Evolutionary conservation across 2,113 vertebrate genomes (phyloP), one percentile per base, ranked within the genome.

Genomic region (Sterna hirundo): DNA sequence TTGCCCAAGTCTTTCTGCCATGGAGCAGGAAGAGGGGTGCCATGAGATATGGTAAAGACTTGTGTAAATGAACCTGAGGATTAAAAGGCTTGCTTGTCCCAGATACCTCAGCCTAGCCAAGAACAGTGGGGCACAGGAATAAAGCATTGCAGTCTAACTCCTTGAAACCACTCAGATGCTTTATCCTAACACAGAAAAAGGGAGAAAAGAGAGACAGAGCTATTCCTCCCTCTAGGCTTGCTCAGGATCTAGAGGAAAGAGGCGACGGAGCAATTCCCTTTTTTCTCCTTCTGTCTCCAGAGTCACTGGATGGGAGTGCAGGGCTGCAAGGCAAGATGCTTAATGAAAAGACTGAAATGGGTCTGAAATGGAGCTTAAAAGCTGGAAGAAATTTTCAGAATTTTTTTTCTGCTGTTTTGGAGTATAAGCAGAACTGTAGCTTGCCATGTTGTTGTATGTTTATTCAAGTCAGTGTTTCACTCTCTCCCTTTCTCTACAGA

Each of bases 361-460:
- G 15, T 55, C 40, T 74, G 42, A 79, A 91, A 55, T 15, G 7
- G n/a, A 62, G 7, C 26, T 47, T 32, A 42, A 85, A 85, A 6
- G 10, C 10, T 32, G 13, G 47, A 60, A 69, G 44, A 88, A 65
- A 40, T 62, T 64, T 9, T 23, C 16, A 29, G 3, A 30, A 5
- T 9, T n/a, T 8, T 9, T 40, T 11, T 3, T 8, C 0, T 8
- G 8, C 4, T 7, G 0, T 58, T 88, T 68, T 62, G 19, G 19
- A 40, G 8, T 8, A 13, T 5, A 30, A 92, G 15, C 51, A 46
- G 44, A 83, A 34, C 23, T 60, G 29, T 23, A 64, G 5, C 60
- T 51, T 58, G 20, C 18, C 22, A 22, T 8, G 7, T 22, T 44
- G 19, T 23, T 38, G 4, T 1, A 44, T 13, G 17, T 4, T 55